A percentile compares a stretch with the other conserved stretches of the same genome.
phyloP scores from a whole-genome alignment of 2,797 vertebrate genomes.

The Poeciliopsis paucimaculata region DNA sequence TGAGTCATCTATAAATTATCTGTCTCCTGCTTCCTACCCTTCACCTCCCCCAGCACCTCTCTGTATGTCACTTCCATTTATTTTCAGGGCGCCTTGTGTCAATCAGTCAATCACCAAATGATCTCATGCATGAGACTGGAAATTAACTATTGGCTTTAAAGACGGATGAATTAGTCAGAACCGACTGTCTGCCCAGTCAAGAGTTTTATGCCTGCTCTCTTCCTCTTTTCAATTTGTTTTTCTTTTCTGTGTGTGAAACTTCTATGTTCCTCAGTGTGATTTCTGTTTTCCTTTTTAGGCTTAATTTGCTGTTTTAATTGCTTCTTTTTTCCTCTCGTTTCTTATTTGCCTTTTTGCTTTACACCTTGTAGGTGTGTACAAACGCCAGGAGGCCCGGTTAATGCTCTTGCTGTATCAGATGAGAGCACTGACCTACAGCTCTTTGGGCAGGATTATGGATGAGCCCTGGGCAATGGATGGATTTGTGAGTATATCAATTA shows the following conservation, averaged over 20 bases:
- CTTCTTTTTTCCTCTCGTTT: slow-evolving; percentile 3
- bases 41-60: slow-evolving; percentile 43
- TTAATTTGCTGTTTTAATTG: neutral
- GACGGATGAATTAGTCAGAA: slow-evolving; percentile 53
- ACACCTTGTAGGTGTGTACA: slow-evolving; percentile 87
- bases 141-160: slow-evolving; percentile 72
- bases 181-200: slow-evolving; percentile 55
- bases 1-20: slow-evolving; percentile 78
- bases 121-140: slow-evolving; percentile 74
- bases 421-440: slow-evolving; percentile 88
- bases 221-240: slow-evolving; percentile 9
- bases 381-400: slow-evolving; percentile 92
- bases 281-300: neutral
- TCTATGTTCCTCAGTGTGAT: neutral
- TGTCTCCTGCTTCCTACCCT: slow-evolving; percentile 44
- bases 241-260: neutral
- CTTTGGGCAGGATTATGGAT: slow-evolving; percentile 88
- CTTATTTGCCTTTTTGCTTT: slow-evolving; percentile 31
- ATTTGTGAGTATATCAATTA: slow-evolving; percentile 87
- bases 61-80: slow-evolving; percentile 71
- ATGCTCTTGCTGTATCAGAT: slow-evolving; percentile 91
- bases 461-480: slow-evolving; percentile 97
- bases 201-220: slow-evolving; percentile 32
- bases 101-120: slow-evolving; percentile 73
- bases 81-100: slow-evolving; percentile 65